Evolutionary conservation across 2,888 invertebrate species (phyloP).

Genomic region (Alloscopus bannaensis): DNA sequence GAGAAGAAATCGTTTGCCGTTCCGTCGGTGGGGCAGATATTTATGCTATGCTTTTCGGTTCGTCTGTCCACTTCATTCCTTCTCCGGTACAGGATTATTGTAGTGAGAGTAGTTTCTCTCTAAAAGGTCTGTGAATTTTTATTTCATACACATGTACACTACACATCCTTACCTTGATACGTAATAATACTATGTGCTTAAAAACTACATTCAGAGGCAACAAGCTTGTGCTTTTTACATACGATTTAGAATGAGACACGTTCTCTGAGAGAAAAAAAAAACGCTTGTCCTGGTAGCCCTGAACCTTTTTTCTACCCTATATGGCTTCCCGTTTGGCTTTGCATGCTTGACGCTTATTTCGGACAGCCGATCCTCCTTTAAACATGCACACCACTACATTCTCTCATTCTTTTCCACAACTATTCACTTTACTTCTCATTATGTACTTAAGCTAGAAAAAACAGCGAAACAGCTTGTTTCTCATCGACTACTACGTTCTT

Average conservation of each 20-base stretch:
- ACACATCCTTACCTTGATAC: no score
- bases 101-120: no score
- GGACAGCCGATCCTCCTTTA: slow-evolving; percentile 48
- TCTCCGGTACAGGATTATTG: no score
- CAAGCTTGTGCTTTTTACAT: no score
- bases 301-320: slow-evolving; percentile 35
- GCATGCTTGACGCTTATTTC: slow-evolving; percentile 54
- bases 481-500: no score
- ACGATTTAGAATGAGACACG: no score
- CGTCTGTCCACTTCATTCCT: slow-evolving; percentile 35
- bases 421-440: slow-evolving; percentile 49
- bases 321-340: slow-evolving; percentile 12
- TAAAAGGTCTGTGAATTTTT: no score
- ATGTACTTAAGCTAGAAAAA: slow-evolving; percentile 53
- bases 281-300: slow-evolving; percentile 36
- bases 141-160: no score
- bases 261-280: no score
- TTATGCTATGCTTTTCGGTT: slow-evolving; percentile 28
- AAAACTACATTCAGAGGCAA: no score
- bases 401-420: slow-evolving; percentile 23
- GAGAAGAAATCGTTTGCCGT: slow-evolving; percentile 40
- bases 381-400: slow-evolving; percentile 44
- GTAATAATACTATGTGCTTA: no score
- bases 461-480: slow-evolving; percentile 20
- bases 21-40: no score